Base-by-base conservation (phyloP, 2,888 invertebrate species). In the Notodonta dromedarius region DNA sequence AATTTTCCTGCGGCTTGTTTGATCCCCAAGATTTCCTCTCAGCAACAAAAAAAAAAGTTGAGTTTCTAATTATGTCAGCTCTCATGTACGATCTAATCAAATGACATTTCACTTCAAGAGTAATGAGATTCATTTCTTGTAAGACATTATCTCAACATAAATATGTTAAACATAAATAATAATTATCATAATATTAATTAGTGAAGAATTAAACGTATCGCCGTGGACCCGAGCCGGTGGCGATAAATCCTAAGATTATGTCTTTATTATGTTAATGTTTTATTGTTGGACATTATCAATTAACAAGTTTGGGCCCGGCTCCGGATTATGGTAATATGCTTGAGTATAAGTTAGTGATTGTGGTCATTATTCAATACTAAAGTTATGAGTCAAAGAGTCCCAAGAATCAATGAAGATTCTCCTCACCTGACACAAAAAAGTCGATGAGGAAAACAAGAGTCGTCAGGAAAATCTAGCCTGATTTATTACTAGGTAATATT, bases 231-330 rank as follows among this genome's bases (percentile, higher is more conserved):
- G 55, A 55, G 40, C 32, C 55, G 55, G 35, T n/a, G 32, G 3
- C 55, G 62, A 75, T 78, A 79, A 79, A 79, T 81, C 69, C 58
- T 24, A 56, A 60, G 73, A 75, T 80, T 76, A 78, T 70, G 69
- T 76, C 76, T 78, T 73, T 78, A 74, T 77, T 76, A 81, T 81
- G 77, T 63, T 72, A 80, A 80, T 74, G 60, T 69, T 73, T 65
- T 71, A 64, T 65, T 71, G 69, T 55, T 58, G 44, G 64, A 69
- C 68, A 67, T 71, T 70, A 79, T 80, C 77, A 78, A 79, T 79
- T 79, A 77, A 71, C 68, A 63, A 66, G 69, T 59, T 61, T 58
- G 67, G 71, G 63, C 59, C 56, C 61, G 55, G 54, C 61, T 67
- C 58, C 52, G 64, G 63, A 67, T 68, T 76, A 70, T 57, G 56